Evolutionary conservation across 2,888 invertebrate genomes (phyloP), one percentile per base, ranked within the genome.

Genomic region (Scaptodrosophila latifasciaeformis): DNA sequence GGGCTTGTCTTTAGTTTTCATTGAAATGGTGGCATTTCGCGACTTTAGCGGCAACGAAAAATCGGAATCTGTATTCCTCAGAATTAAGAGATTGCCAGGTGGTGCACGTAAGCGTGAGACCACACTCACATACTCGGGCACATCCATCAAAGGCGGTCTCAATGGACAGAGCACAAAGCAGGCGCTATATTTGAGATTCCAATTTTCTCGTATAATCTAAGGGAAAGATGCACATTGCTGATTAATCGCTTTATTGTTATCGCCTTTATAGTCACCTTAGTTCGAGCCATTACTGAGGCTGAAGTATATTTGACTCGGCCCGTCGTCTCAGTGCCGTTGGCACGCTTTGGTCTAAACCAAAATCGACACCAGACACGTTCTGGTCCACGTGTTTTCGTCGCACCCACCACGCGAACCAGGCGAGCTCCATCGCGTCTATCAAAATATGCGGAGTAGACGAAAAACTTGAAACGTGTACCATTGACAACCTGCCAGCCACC

Each of bases 171-270:
- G 88, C 19, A 96, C 91, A 84, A 96, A 96, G 75, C 94, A 93
- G 6, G 96, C 96, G 83, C 95, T 95, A 87, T 95, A 96, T 83
- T 95, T 94, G 19, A 96, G 88, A 84, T 95, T 96, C 96, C 96
- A 96, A 84, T 96, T 96, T 84, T 96, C 96, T 17, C 96, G 89
- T 54, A 96, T 96, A 2, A 94, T 91, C 92, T 91, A 76, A 2
- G 34, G 77, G 72, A 40, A 59, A 47, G 30, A 42, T n/a, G n/a
- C n/a, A n/a, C n/a, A n/a, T n/a, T n/a, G n/a, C n/a, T n/a, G n/a
- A n/a, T n/a, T n/a, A n/a, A n/a, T n/a, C n/a, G n/a, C n/a, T n/a
- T n/a, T n/a, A n/a, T n/a, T n/a, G n/a, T n/a, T n/a, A n/a, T n/a
- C n/a, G n/a, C n/a, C n/a, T n/a, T n/a, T n/a, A n/a, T n/a, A 66